A percentile compares a stretch with the other conserved stretches of the same genome.
These are phyloP conservation scores for Melopsittacus undulatus DNA, from an alignment of 2,797 vertebrate species.

Conservation along the genomic window DNA sequence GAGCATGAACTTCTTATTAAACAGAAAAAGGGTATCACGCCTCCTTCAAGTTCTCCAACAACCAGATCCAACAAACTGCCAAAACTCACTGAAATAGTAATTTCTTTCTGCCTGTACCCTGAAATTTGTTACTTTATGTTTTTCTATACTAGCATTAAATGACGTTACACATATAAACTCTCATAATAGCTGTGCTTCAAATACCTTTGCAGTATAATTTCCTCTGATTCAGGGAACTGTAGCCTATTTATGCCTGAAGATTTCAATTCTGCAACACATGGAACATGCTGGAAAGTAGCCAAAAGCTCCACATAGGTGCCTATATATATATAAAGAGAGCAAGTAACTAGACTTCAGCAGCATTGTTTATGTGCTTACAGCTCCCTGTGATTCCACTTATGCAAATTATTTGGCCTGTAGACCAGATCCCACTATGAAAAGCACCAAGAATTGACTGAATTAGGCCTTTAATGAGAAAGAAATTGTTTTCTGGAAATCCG, in stretches of 20 bases:
- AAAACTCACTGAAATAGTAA: not conserved
- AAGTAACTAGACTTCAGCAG: not conserved
- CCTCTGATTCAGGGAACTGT: not conserved
- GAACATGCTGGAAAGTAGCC: not conserved
- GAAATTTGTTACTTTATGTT: fast-evolving
- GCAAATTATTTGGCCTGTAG: not conserved
- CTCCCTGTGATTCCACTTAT: fast-evolving
- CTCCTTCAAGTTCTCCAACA: not conserved
- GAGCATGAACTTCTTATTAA: not conserved
- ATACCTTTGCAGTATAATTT: not conserved
- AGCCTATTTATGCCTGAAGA: not conserved
- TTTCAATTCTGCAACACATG: not conserved
- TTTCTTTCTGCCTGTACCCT: not conserved
- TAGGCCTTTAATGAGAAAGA: not conserved
- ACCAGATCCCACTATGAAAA: not conserved
- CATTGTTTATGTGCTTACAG: not conserved
- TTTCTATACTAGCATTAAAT: not conserved
- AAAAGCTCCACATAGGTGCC: not conserved
- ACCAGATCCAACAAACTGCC: not conserved
- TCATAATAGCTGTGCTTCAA: not conserved
- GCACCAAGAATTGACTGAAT: not conserved
- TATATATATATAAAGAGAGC: not conserved
- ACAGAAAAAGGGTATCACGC: not conserved
- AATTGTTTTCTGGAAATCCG: not conserved
- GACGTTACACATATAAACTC: not conserved